Conservation (phyloP, 2,797 vertebrate species). For the Apogon hyalosoma region DNA sequence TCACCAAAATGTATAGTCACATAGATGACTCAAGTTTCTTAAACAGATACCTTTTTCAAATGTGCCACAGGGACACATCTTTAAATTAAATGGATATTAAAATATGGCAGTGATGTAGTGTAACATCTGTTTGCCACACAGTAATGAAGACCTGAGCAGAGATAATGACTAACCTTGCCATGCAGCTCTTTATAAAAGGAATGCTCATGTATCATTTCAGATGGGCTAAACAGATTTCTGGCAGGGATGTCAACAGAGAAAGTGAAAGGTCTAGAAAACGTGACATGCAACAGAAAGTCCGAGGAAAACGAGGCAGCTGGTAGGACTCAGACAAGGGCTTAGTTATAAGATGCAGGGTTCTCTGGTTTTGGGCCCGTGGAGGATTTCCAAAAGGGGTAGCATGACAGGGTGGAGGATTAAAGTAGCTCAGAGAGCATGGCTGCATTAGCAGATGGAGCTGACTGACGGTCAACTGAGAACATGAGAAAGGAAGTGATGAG, state of each 20-base stretch:
- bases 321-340: constrained; percentile 22
- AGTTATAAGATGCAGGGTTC: constrained; percentile 7
- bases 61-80: neutral
- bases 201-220: neutral
- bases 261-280: constrained; percentile 25
- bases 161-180: neutral
- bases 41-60: neutral
- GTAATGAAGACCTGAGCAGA: neutral
- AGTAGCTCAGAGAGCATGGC: constrained; percentile 18
- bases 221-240: constrained; percentile 16
- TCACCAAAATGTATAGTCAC: neutral
- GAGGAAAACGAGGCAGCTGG: constrained; percentile 25
- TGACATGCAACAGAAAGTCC: constrained; percentile 32
- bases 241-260: constrained; percentile 23
- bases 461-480: constrained; percentile 12
- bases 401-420: constrained; percentile 13
- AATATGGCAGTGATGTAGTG: neutral
- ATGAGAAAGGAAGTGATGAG: constrained; percentile 44
- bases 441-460: constrained; percentile 24
- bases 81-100: neutral
- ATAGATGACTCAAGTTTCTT: neutral
- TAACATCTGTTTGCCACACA: neutral
- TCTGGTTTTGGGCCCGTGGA: constrained; percentile 22
- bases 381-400: constrained; percentile 26
- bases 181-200: neutral